Evolutionary conservation across 2,113 vertebrate genomes (phyloP), one percentile per base, ranked within the genome.

Genomic region (Megaceryle torquata): DNA sequence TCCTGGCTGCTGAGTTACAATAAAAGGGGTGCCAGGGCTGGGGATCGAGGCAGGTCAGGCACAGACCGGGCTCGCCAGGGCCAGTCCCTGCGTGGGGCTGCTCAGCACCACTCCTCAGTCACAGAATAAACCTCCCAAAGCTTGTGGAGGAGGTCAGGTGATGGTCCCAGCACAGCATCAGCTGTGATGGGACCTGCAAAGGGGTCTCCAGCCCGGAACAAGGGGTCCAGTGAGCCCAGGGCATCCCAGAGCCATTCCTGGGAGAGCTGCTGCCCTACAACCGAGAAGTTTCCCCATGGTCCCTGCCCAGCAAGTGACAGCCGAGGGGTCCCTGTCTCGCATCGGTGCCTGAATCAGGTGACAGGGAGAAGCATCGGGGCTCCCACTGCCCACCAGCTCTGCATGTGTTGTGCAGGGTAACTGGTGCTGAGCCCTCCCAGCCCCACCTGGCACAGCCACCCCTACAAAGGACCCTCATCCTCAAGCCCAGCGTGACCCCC

Each of bases 161-260:
- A 2, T 0, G 8, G 17, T 33, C 44, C 63, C 20, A n/a, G 26
- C 6, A 6, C 44, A 37, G 64, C 57, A 71, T 11, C 57, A 24
- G 18, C 72, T 2, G 0, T 3, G 39, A 21, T 13, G 44, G 64
- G 31, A 67, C 29, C 65, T 16, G 19, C 39, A 21, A 28, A 22
- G 37, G 19, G 28, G 44, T 46, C 22, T 37, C 56, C 65, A 75
- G 69, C 41, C 17, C 0, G 0, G n/a, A 41, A 15, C 7, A 0
- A 31, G 41, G 51, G 22, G 16, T 82, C 3, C 25, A 4, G 2
- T 9, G 70, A 63, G 37, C 46, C 28, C 43, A 10, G 19, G 8
- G 19, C n/a, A 5, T 46, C 86, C 53, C 39, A 1, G 1, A 72
- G 50, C 2, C 7, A 0, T 26, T 44, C 56, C 57, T 13, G 1